Base-by-base conservation (phyloP, 2,888 invertebrate genomes). In the Chrysolina oricalcia region DNA sequence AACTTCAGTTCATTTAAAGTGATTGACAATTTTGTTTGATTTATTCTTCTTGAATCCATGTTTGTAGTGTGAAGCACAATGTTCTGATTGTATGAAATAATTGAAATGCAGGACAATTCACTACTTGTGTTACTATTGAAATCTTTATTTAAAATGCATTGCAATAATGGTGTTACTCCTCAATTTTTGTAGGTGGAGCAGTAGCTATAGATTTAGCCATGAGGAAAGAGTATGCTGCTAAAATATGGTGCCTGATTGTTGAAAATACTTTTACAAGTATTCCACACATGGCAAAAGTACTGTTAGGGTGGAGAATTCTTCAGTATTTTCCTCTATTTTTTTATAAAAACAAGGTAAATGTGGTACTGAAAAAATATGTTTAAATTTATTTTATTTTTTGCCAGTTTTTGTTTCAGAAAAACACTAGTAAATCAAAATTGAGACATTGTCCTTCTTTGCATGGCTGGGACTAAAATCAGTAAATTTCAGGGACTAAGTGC, bases 221-320 rank as follows among this genome's bases (percentile, higher is more conserved):
- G 21, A 92, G 94, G 83, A 90, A 93, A 19, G 93, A 95, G 81
- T 96, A 95, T 88, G 91, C 93, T 50, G 92, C 93, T 82, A 94
- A 94, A 89, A 92, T 98, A 77, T 95, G 96, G 93, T 96, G 95
- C 81, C 89, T 97, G 78, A 92, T 98, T 80, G 92, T 98, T 19
- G 98, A 98, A 89, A 98, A 98, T 88, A 98, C 98, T 3, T 98
- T 98, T 86, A 97, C 97, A 5, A 96, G 95, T 87, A 96, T 98
- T 88, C 97, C 97, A 43, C 96, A 96, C 79, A 97, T 98, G 94
- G 97, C 97, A 19, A 92, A 93, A 82, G 93, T 95, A 77, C 91
- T 98, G 81, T 91, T 98, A 80, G 94, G 94, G 86, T 92, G 94
- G 90, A 91, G 90, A 84, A 90, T 94, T 81, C 87, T 96, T 73